Evolutionary conservation across 2,888 invertebrate genomes (phyloP).

Genomic region (Julus scandinavius): DNA sequence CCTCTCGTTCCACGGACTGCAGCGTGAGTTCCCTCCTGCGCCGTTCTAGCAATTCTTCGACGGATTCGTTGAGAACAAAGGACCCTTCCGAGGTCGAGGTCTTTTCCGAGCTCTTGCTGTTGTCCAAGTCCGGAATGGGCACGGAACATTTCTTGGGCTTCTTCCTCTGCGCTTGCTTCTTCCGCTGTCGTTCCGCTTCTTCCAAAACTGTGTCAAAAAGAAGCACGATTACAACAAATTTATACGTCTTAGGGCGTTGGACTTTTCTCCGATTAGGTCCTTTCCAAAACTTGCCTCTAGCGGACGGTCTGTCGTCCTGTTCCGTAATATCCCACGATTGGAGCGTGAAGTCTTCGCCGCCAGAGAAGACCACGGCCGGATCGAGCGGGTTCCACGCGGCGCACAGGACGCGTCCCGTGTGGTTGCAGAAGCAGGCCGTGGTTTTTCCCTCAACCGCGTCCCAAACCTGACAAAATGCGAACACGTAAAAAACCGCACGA

Average conservation of each 20-base stretch:
- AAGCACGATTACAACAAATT: not conserved
- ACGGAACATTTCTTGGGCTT: too few species aligned
- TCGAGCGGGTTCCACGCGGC: slow-evolving; percentile 76
- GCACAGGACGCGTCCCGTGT: slow-evolving; percentile 70
- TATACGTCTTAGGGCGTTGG: not conserved
- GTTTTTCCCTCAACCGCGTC: slow-evolving; percentile 71
- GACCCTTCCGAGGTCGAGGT: too few species aligned
- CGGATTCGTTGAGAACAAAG: not conserved
- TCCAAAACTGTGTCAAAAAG: not conserved
- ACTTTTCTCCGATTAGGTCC: too few species aligned
- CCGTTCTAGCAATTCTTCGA: not conserved
- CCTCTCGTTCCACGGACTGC: not conserved
- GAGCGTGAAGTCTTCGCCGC: slow-evolving; percentile 76
- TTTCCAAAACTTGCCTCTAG: slow-evolving; percentile 13
- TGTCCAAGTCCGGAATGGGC: too few species aligned
- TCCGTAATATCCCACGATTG: slow-evolving; percentile 72
- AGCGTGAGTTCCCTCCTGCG: not conserved
- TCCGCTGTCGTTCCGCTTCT: not conserved
- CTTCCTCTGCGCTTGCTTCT: not conserved
- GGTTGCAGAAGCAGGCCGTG: slow-evolving; percentile 73
- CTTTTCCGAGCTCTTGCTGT: not conserved
- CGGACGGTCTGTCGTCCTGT: not conserved
- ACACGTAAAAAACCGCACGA: too few species aligned
- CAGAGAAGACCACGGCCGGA: slow-evolving; percentile 73
- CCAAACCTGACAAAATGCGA: slow-evolving; percentile 71